phyloP scores from a whole-genome alignment of 2,113 vertebrate species.

The Atrichornis clamosus region DNA sequence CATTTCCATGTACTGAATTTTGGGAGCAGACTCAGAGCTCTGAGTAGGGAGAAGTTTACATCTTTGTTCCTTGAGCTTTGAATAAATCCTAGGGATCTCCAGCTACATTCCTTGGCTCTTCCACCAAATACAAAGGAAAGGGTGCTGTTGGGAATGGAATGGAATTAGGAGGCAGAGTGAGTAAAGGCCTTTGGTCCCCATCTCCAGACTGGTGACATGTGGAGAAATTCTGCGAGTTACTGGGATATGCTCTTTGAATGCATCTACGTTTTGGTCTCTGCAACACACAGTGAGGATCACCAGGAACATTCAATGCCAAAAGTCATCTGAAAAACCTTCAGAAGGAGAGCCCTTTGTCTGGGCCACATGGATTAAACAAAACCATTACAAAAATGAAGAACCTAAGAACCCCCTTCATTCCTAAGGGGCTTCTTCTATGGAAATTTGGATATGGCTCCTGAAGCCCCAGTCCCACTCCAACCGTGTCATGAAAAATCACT shows the following conservation, averaged over 20 bases:
- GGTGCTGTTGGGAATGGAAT: not conserved
- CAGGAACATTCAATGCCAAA: slow-evolving; percentile 45
- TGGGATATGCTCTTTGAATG: not conserved
- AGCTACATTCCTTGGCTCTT: not conserved
- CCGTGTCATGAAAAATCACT: not conserved
- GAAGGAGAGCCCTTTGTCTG: not conserved
- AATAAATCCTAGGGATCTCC: not conserved
- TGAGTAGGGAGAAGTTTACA: not conserved
- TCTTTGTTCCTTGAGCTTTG: not conserved
- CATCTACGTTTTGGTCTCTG: not conserved
- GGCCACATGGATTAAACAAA: not conserved
- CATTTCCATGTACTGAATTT: not conserved
- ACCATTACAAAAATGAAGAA: not conserved
- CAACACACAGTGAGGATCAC: not conserved
- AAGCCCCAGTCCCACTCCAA: not conserved
- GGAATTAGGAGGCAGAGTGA: not conserved
- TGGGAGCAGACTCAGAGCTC: not conserved
- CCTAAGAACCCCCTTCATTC: not conserved
- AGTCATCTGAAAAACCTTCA: not conserved
- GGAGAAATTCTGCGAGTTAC: not conserved
- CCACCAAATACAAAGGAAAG: not conserved
- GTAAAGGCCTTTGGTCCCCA: not conserved
- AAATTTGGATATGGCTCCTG: not conserved
- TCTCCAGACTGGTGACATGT: not conserved
- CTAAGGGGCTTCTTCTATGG: not conserved